Evolutionary conservation across 2,888 invertebrate genomes (phyloP).

Genomic region (Cataglyphis rosenhaueri): DNA sequence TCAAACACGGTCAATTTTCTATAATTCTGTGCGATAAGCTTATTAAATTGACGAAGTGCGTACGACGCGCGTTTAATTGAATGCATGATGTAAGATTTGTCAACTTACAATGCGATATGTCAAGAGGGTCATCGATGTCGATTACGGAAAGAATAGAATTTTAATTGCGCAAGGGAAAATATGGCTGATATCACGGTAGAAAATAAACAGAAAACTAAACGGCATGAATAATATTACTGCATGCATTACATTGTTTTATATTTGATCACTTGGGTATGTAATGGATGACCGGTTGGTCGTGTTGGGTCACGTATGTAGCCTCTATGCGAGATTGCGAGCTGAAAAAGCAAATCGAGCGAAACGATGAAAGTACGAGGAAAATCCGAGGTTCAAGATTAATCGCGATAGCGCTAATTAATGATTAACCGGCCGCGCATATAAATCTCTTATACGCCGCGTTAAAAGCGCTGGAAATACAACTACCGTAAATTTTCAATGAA

Average conservation of each 20-base stretch:
- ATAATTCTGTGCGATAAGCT: background rate
- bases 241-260: slow-evolving; percentile 32
- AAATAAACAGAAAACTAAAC: slow-evolving; percentile 10
- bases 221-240: background rate
- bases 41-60: background rate
- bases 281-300: slow-evolving; percentile 29
- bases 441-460: slow-evolving; percentile 28
- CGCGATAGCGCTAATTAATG: slow-evolving; percentile 53
- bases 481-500: slow-evolving; percentile 41
- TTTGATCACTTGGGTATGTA: slow-evolving; percentile 19
- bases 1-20: background rate
- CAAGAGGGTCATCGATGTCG: background rate
- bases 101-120: slow-evolving; percentile 1
- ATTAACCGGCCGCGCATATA: slow-evolving; percentile 44
- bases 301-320: slow-evolving; percentile 33
- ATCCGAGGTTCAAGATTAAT: slow-evolving; percentile 35
- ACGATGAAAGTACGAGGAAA: slow-evolving; percentile 28
- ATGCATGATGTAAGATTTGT: background rate
- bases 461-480: slow-evolving; percentile 28
- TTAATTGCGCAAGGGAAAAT: slow-evolving; percentile 7
- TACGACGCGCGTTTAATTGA: background rate
- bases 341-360: slow-evolving; percentile 33
- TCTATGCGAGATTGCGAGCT: slow-evolving; percentile 26
- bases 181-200: background rate
- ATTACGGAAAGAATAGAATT: slow-evolving; percentile 3